phyloP scores from a whole-genome alignment of 37 sponge, comb jelly and placozoan genomes.

The Bolinopsis microptera region DNA sequence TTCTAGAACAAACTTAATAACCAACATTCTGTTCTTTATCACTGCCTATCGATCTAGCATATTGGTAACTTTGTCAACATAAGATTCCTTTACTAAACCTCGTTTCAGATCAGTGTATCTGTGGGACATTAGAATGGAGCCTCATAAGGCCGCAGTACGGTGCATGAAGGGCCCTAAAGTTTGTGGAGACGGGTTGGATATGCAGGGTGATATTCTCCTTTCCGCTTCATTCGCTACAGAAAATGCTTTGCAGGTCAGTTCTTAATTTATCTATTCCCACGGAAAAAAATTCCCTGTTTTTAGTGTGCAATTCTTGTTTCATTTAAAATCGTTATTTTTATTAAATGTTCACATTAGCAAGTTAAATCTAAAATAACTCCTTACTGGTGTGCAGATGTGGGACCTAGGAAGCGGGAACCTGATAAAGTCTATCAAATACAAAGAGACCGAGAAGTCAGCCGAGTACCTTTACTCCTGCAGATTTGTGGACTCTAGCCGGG shows the following conservation, averaged over 20 bases:
- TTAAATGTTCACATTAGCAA: too few species aligned
- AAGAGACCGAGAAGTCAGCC: neutral
- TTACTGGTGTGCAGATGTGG: constrained; percentile 60
- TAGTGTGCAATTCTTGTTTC: too few species aligned
- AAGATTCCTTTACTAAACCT: too few species aligned
- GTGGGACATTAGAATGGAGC: constrained; percentile 62
- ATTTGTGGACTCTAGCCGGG: neutral
- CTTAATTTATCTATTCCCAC: neutral
- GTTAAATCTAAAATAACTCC: too few species aligned
- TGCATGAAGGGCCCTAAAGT: constrained; percentile 33
- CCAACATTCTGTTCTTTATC: too few species aligned
- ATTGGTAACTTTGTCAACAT: too few species aligned
- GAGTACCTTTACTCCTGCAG: constrained; percentile 61
- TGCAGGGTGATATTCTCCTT: neutral
- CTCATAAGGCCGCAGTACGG: constrained; percentile 52
- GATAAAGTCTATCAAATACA: neutral
- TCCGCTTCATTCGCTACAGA: neutral
- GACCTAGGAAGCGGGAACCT: constrained; percentile 40
- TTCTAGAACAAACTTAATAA: too few species aligned
- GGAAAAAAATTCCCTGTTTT: too few species aligned
- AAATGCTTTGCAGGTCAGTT: constrained; percentile 26
- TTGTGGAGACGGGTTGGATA: constrained; percentile 44
- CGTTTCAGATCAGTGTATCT: constrained; percentile 14
- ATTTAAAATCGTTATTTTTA: too few species aligned
- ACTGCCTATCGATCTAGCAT: too few species aligned